These are phyloP conservation scores for Drosophila oshimai DNA, from an alignment of 1,140 invertebrate species.

Conservation along the genomic window DNA sequence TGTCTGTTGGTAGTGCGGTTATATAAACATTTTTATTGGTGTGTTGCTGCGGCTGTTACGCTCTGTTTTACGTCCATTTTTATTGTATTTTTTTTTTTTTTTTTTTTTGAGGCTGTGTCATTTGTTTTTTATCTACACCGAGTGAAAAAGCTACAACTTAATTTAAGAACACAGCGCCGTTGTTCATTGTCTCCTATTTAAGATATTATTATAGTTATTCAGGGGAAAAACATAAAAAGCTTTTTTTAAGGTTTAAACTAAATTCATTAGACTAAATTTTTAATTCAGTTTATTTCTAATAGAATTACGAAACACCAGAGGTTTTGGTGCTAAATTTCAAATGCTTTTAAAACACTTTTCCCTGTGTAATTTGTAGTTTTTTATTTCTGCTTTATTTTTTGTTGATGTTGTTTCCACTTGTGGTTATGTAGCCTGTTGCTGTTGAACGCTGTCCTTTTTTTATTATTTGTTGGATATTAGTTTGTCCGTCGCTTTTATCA, in stretches of 20 bases:
- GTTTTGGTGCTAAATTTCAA: neutral
- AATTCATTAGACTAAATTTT: no score
- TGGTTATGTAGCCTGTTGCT: constrained; percentile 9
- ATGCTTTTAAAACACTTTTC: no score
- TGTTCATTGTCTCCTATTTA: no score
- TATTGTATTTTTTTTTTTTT: neutral
- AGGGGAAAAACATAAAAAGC: no score
- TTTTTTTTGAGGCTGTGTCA: neutral
- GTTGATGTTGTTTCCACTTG: neutral
- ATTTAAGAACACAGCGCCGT: no score
- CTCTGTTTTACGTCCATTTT: neutral
- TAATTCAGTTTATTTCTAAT: no score
- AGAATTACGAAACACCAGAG: no score
- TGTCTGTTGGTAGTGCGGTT: neutral
- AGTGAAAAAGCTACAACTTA: neutral
- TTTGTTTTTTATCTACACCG: neutral
- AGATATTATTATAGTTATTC: no score
- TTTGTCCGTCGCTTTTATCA: constrained; percentile 8
- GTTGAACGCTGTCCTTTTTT: constrained; percentile 2
- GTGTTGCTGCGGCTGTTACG: neutral
- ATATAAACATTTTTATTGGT: constrained; percentile 19
- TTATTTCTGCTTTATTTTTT: neutral
- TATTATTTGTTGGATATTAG: constrained; percentile 24
- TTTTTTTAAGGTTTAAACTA: no score
- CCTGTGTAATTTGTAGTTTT: neutral